Evolutionary conservation across 2,797 vertebrate species (phyloP), one percentile per base, ranked within the genome.

Genomic region (Danio albolineatus): DNA sequence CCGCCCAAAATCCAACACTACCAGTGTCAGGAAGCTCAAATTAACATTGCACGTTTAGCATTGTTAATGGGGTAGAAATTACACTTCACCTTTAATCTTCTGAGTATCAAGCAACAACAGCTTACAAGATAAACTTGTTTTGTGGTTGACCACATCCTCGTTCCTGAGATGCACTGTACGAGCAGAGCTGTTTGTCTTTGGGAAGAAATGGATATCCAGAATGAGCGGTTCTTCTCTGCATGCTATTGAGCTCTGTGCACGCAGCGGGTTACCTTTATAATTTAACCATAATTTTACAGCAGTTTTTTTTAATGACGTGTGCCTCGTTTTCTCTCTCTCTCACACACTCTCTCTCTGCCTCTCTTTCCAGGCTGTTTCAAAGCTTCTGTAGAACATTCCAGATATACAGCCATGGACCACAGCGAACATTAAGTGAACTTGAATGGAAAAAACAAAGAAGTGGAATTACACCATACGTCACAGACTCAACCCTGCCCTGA

Each of bases 281-380:
- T 61, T 73, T 77, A 12, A 78, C 44, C 28, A 39, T 65, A 17
- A 51, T 71, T n/a, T 74, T 77, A 46, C 28, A 57, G 64, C 36
- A 59, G 43, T 49, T 53, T 62, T 61, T 12, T 72, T 41, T 73
- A 53, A 72, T 76, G 46, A 43, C 53, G 56, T 57, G 65, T 77
- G 43, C n/a, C 60, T 79, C 51, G 51, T 61, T 75, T 44, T 80
- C 65, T 75, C 53, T 81, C 4, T 38, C 59, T 56, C 21, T 2
- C n/a, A n/a, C 38, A 6, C 38, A n/a, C 69, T 76, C 77, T 44
- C 57, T 87, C 39, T 38, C 13, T n/a, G 28, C 28, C 80, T 84
- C 19, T 77, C 36, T 51, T 75, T 88, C 38, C 87, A 94, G 93
- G 90, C 84, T 82, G 74, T 82, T 81, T 79, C 79, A 85, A 73